Conservation (phyloP, 1,140 invertebrate genomes). For the Apis florea region DNA sequence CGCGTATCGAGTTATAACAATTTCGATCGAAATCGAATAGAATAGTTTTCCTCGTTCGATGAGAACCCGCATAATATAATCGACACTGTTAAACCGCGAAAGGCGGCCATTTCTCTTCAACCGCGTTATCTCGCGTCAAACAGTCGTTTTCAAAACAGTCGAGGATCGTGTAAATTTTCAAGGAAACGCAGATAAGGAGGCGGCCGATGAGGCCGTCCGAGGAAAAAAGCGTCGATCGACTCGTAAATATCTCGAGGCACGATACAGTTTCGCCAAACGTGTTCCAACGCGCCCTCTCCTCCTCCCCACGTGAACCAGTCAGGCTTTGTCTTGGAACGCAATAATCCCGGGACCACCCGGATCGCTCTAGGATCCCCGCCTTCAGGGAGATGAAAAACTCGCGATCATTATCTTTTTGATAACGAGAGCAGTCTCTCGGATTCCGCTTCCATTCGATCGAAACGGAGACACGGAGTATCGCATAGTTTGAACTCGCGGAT, state of each 20-base stretch:
- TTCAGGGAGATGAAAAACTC: not conserved
- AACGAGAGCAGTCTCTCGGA: too few relatives aligned
- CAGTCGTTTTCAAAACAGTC: slow-evolving; percentile 48
- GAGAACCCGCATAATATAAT: slow-evolving; percentile 50
- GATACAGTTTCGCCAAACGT: not conserved
- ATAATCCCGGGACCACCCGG: slow-evolving; percentile 60
- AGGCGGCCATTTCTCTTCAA: slow-evolving; percentile 59
- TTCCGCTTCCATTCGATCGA: too few relatives aligned
- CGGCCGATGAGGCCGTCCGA: not conserved
- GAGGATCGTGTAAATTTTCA: slow-evolving; percentile 27
- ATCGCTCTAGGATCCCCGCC: not conserved
- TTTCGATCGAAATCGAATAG: too few relatives aligned
- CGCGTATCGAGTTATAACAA: too few relatives aligned
- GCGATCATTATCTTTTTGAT: not conserved
- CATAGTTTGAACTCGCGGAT: too few relatives aligned
- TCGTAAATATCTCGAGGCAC: slow-evolving; percentile 28
- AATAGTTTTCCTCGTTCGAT: not conserved
- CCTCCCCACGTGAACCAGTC: slow-evolving; percentile 11
- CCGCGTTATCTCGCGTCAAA: slow-evolving; percentile 57
- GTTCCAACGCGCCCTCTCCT: slow-evolving; percentile 4
- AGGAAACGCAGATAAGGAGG: slow-evolving; percentile 29
- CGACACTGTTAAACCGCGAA: slow-evolving; percentile 36
- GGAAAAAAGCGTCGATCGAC: slow-evolving; percentile 50
- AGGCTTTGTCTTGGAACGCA: slow-evolving; percentile 57
- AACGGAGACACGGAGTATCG: too few relatives aligned